phyloP scores from a whole-genome alignment of 1,140 invertebrate species.

The Diuraphis noxia region DNA sequence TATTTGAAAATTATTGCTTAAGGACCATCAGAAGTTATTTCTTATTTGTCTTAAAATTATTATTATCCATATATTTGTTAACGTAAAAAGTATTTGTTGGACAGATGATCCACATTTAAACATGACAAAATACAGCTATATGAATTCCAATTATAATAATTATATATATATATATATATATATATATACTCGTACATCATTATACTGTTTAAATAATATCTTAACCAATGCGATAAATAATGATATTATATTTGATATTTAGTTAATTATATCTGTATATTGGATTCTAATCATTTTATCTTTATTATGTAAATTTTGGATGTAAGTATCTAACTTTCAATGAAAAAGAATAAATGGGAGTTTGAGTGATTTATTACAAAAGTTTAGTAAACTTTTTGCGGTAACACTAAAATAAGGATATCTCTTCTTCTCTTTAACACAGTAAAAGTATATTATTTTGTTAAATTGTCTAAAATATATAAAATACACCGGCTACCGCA shows the following conservation, averaged over 20 bases:
- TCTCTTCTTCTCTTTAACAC: background rate
- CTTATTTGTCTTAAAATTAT: background rate
- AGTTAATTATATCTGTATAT: no score
- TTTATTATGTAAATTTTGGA: background rate
- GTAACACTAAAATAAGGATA: background rate
- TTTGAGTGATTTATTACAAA: conserved; percentile 9
- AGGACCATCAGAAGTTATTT: background rate
- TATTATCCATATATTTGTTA: background rate
- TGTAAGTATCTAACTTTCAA: background rate
- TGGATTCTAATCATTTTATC: no score
- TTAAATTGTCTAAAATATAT: background rate
- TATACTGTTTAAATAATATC: no score
- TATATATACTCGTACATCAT: no score
- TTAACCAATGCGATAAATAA: no score
- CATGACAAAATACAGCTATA: background rate
- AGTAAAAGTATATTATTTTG: background rate
- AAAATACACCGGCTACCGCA: background rate
- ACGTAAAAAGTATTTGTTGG: background rate
- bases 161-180: background rate
- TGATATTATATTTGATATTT: no score
- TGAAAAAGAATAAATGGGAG: background rate
- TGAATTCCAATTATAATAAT: no score
- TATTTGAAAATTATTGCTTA: background rate
- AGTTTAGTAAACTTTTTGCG: background rate
- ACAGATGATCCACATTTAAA: background rate